Conservation (phyloP, 2,888 invertebrate genomes). For the Pharmacophagus antenor region DNA sequence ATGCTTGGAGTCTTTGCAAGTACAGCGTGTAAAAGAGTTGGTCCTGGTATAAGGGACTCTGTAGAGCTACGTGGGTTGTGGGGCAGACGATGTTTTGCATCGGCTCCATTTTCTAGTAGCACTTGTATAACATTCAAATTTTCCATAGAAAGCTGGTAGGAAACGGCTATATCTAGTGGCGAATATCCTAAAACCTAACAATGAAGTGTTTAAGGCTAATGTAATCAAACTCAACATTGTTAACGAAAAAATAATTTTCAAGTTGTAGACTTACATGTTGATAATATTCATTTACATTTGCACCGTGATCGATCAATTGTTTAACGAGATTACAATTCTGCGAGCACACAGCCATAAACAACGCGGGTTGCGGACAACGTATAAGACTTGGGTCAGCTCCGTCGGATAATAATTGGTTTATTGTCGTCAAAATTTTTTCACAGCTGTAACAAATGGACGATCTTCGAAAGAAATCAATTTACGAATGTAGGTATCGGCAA, state of each 20-base stretch:
- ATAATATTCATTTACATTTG: slow-evolving; percentile 58
- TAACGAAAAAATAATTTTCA: background rate
- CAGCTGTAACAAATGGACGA: slow-evolving; percentile 55
- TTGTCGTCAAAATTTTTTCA: slow-evolving; percentile 49
- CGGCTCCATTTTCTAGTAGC: slow-evolving; percentile 56
- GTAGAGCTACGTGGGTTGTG: slow-evolving; percentile 24
- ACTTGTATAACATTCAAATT: slow-evolving; percentile 50
- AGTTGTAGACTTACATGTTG: slow-evolving; percentile 43
- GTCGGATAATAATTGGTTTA: slow-evolving; percentile 51
- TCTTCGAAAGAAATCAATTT: too few species aligned
- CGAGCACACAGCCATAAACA: slow-evolving; percentile 52
- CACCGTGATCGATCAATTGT: slow-evolving; percentile 51
- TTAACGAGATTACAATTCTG: slow-evolving; percentile 49
- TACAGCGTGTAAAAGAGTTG: slow-evolving; percentile 60
- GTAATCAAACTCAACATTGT: background rate
- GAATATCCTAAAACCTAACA: slow-evolving; percentile 52
- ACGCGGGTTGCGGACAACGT: slow-evolving; percentile 58
- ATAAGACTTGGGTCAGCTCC: slow-evolving; percentile 60
- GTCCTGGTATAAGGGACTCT: slow-evolving; percentile 44
- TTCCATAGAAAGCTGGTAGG: slow-evolving; percentile 47
- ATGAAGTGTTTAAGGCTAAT: background rate
- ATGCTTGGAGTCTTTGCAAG: slow-evolving; percentile 47
- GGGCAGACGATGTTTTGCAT: slow-evolving; percentile 45
- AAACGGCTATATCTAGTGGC: slow-evolving; percentile 57
- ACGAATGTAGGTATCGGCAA: background rate